These are phyloP conservation scores for Pogonocichla stellata DNA, from an alignment of 2,113 vertebrate genomes.

Conservation along the genomic window DNA sequence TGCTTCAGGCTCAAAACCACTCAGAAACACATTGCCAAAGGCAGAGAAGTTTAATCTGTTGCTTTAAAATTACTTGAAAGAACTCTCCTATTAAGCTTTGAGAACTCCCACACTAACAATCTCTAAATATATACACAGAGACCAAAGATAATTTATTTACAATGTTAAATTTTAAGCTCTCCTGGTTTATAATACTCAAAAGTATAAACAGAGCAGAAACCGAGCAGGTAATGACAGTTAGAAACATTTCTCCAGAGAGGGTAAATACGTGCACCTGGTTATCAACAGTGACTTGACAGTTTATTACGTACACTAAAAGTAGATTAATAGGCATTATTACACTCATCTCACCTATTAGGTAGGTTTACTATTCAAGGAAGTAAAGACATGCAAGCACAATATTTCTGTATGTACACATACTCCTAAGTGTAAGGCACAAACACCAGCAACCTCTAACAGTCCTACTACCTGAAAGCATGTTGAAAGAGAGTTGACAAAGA, in stretches of 20 bases:
- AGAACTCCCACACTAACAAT: neutral
- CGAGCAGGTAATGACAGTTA: fast-evolving
- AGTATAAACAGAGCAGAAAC: neutral
- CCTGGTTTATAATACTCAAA: neutral
- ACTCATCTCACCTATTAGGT: neutral
- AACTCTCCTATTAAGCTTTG: neutral
- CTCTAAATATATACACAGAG: neutral
- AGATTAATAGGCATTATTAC: neutral
- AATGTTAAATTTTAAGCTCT: neutral
- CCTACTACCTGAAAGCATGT: neutral
- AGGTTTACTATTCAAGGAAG: neutral
- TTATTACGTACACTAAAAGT: neutral
- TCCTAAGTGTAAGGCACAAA: neutral
- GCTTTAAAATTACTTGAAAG: neutral
- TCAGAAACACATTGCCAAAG: neutral
- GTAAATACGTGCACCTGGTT: neutral
- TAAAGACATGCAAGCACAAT: neutral
- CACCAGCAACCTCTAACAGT: neutral
- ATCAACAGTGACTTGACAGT: neutral
- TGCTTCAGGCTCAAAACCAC: neutral
- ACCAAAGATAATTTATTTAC: neutral
- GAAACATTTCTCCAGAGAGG: neutral
- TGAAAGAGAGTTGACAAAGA: neutral
- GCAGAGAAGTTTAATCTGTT: neutral
- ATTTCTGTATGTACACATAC: neutral